Percentiles rank a stretch among this genome's conserved stretches.
These are phyloP conservation scores for Eremobia ochroleuca DNA, from an alignment of 2,888 invertebrate species.

Conservation along the genomic window DNA sequence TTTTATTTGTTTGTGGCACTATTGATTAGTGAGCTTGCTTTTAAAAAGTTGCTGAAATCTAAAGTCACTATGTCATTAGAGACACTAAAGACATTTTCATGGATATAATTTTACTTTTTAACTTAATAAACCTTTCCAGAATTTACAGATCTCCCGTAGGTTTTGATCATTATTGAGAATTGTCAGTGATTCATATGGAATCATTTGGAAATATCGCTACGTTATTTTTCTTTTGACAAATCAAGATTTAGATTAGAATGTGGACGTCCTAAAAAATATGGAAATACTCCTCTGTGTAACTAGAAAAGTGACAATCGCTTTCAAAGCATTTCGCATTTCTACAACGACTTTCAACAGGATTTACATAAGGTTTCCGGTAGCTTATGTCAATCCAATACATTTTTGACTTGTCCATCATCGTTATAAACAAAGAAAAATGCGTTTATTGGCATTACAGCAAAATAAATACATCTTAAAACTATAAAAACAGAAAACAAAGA, in stretches of 20 bases:
- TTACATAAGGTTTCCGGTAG: neutral
- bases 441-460: too few species aligned
- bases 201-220: neutral
- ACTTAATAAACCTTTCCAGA: neutral
- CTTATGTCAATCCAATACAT: too few species aligned
- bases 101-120: neutral
- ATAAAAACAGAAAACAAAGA: too few species aligned
- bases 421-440: too few species aligned
- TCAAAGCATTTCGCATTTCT: too few species aligned
- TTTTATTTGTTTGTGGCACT: neutral
- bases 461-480: too few species aligned
- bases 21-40: conserved; percentile 1
- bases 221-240: neutral
- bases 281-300: neutral
- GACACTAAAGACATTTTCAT: too few species aligned
- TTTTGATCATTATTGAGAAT: neutral
- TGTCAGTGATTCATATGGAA: too few species aligned
- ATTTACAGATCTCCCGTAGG: neutral
- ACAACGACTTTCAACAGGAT: neutral
- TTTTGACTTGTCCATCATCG: too few species aligned
- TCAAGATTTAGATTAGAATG: neutral
- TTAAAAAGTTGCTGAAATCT: neutral
- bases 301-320: neutral
- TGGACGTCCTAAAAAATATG: neutral
- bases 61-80: neutral